Evolutionary conservation across 1,140 invertebrate genomes (phyloP).

Genomic region (Anastatus disparis): DNA sequence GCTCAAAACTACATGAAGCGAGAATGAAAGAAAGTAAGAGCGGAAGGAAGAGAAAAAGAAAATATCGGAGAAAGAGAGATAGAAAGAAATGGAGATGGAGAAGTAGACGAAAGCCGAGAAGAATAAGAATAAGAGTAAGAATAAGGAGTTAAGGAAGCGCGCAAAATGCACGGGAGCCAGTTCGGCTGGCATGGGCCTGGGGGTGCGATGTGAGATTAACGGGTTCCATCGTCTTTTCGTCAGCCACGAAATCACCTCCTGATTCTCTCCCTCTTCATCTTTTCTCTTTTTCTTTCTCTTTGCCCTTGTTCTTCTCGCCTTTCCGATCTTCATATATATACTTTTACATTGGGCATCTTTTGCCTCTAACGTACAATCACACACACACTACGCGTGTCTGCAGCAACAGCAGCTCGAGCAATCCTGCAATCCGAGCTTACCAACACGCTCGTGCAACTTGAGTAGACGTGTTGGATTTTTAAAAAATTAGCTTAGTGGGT

Average conservation of each 20-base stretch:
- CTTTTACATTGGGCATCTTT: too few relatives aligned
- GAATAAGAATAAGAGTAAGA: neutral
- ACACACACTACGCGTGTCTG: too few relatives aligned
- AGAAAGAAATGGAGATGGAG: neutral
- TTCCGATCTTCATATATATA: too few relatives aligned
- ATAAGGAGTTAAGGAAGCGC: neutral
- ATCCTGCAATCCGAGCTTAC: too few relatives aligned
- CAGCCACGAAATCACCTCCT: conserved; percentile 13
- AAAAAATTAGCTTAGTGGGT: too few relatives aligned
- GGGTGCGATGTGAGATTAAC: conserved; percentile 52
- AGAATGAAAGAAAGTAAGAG: neutral
- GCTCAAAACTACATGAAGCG: neutral
- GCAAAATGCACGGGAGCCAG: conserved; percentile 35
- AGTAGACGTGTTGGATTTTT: too few relatives aligned
- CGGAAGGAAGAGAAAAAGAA: neutral
- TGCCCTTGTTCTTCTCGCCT: too few relatives aligned
- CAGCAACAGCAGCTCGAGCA: too few relatives aligned
- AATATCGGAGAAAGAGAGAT: neutral
- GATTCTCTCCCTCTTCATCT: neutral
- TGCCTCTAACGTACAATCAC: too few relatives aligned
- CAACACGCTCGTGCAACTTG: too few relatives aligned
- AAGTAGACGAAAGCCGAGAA: neutral
- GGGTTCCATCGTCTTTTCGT: conserved; percentile 39
- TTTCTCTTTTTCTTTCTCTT: too few relatives aligned
- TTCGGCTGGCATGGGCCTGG: conserved; percentile 37